Conservation (phyloP, 2,797 vertebrate genomes). For the Xenentodon cancila region DNA sequence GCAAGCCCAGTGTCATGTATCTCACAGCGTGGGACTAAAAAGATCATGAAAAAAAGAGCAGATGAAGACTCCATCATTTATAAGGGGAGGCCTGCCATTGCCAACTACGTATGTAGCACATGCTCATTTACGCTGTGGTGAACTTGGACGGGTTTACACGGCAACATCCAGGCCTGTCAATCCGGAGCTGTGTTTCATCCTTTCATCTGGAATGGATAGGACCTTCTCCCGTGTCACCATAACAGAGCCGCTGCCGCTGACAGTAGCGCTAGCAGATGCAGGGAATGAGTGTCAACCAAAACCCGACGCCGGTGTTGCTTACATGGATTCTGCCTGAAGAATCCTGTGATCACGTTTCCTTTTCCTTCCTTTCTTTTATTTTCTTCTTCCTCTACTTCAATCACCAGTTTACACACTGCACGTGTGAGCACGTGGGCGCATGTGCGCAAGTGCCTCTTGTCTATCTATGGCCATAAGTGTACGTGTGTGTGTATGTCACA, state of each 20-base stretch:
- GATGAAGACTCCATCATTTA: constrained; percentile 35
- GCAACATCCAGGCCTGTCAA: constrained; percentile 22
- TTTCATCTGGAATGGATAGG: constrained; percentile 67
- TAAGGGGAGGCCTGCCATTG: constrained; percentile 14
- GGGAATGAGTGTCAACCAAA: constrained; percentile 53
- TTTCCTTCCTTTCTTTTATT: constrained; percentile 1
- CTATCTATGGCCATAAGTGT: constrained; percentile 15
- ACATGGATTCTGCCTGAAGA: constrained; percentile 55
- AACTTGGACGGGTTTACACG: constrained; percentile 27
- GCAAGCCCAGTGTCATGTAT: constrained; percentile 30
- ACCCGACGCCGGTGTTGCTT: constrained; percentile 60
- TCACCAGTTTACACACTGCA: constrained; percentile 22
- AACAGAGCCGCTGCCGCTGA: constrained; percentile 44
- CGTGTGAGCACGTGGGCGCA: constrained; percentile 36
- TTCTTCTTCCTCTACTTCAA: not conserved
- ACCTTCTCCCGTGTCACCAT: constrained; percentile 56
- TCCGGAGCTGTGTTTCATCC: constrained; percentile 52
- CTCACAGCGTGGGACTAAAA: constrained; percentile 25
- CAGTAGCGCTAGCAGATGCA: constrained; percentile 40
- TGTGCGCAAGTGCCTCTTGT: constrained; percentile 39
- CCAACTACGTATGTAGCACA: constrained; percentile 11
- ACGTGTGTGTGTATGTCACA: constrained; percentile 25
- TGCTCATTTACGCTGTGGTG: constrained; percentile 24
- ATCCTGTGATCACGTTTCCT: constrained; percentile 53
- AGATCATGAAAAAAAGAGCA: constrained; percentile 7